Evolutionary conservation across 1,140 invertebrate species (phyloP).

Genomic region (Vollenhovia emeryi): DNA sequence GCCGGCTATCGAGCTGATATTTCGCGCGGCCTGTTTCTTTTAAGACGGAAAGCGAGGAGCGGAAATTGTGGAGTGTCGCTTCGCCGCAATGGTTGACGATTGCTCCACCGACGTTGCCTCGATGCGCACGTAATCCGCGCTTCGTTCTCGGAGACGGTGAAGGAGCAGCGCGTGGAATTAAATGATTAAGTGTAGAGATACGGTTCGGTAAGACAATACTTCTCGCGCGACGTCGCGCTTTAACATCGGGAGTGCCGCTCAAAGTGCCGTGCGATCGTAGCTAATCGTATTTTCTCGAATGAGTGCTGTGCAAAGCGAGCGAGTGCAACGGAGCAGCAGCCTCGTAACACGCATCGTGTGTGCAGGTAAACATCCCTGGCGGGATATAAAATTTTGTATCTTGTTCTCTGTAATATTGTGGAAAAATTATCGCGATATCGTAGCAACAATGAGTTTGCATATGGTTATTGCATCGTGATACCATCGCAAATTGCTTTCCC

Average conservation of each 20-base stretch:
- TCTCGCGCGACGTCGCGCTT: not conserved
- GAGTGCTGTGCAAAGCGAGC: not conserved
- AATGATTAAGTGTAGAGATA: not conserved
- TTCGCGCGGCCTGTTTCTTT: not conserved
- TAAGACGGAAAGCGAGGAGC: not conserved
- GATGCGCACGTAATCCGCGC: not conserved
- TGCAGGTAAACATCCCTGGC: not conserved
- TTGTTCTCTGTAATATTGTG: not conserved
- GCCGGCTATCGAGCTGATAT: not conserved
- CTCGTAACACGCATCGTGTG: not conserved
- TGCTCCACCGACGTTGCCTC: not conserved
- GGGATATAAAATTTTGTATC: not conserved
- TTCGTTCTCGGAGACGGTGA: not conserved
- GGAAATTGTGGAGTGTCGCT: not conserved
- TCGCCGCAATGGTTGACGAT: not conserved
- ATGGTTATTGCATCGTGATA: not conserved
- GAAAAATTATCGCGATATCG: not conserved
- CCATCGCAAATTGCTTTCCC: not conserved
- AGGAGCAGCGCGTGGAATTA: not conserved
- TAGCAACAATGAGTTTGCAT: not conserved
- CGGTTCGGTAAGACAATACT: not conserved
- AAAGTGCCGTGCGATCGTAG: not conserved
- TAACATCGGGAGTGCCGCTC: not conserved
- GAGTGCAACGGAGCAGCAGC: not conserved
- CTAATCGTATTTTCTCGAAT: not conserved